Base-by-base conservation (phyloP, 2,113 vertebrate genomes). In the Eonycteris spelaea region DNA sequence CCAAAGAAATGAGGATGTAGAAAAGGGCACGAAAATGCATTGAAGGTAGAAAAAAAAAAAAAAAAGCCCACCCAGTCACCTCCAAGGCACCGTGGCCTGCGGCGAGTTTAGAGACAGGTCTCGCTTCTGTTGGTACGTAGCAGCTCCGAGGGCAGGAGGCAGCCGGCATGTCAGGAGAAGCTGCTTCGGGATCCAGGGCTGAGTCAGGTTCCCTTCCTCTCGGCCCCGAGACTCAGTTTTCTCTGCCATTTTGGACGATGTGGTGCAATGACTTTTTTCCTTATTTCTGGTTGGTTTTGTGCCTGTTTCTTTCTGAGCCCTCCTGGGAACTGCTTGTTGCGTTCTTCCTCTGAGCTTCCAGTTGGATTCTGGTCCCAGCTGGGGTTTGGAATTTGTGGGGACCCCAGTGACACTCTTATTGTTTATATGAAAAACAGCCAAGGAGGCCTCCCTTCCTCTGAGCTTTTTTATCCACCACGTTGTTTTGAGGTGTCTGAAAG, bases 21-120 rank as follows among this genome's bases (percentile, higher is more conserved):
- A 98, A 97, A 95, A 94, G 97, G 96, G 83, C 88, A 98, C 97
- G 97, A 97, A 98, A 98, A 98, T 93, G 86, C 70, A 82, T 43
- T 45, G 53, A 71, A 59, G 71, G 75, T 67, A 83, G 48, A 33
- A 28, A 26, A 4, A 40, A 63, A 53, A 6, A 48, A 63, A 53
- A 16, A 10, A 14, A 35, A 11, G 9, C 11, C 57, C 21, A 40
- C 12, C 10, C 43, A 5, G 55, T 10, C 11, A 10, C 83, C 48
- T 75, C 45, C 89, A 28, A 82, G 73, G 84, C 90, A 53, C 24
- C 57, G 90, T 92, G 96, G 94, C 90, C 73, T 5, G 51, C 38
- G 67, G 95, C 24, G 33, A 84, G 92, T 75, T 96, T 85, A 90
- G 95, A 95, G 38, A 28, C 16, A 78, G 80, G 93, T 86, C 95